These are phyloP conservation scores for Phalacrocorax carbo DNA, from an alignment of 2,113 vertebrate genomes.

Conservation along the genomic window DNA sequence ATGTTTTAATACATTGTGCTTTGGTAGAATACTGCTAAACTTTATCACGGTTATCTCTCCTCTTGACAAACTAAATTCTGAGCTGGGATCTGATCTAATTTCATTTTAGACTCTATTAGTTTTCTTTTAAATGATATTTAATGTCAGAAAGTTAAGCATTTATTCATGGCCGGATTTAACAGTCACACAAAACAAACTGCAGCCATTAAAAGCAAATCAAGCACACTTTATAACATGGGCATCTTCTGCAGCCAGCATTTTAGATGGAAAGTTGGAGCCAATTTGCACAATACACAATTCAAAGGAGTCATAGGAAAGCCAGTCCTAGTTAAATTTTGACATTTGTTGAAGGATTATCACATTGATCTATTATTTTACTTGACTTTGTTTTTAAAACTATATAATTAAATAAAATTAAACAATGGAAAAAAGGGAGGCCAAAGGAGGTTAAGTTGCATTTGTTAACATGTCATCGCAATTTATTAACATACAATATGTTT, in stretches of 20 bases:
- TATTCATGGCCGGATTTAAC: not conserved
- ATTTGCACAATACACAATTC: not conserved
- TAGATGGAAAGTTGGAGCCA: not conserved
- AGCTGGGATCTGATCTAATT: not conserved
- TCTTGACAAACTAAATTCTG: not conserved
- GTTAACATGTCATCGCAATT: not conserved
- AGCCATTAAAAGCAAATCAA: not conserved
- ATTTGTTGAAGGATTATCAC: not conserved
- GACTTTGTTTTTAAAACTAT: not conserved
- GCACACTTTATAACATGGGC: not conserved
- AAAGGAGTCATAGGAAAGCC: not conserved
- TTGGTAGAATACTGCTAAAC: not conserved
- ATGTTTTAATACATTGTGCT: not conserved
- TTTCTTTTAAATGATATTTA: not conserved
- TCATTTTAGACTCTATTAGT: not conserved
- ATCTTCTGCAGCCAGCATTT: not conserved
- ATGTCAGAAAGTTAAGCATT: not conserved
- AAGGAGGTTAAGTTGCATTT: not conserved
- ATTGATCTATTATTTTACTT: not conserved
- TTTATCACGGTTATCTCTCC: not conserved
- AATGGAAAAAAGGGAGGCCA: not conserved
- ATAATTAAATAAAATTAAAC: not conserved
- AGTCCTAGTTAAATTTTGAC: not conserved
- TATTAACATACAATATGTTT: not conserved
- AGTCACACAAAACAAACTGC: not conserved